Percentiles rank a stretch among this genome's conserved stretches.
These are phyloP conservation scores for Anodontia alba DNA, from an alignment of 2,888 invertebrate genomes.

Conservation along the genomic window DNA sequence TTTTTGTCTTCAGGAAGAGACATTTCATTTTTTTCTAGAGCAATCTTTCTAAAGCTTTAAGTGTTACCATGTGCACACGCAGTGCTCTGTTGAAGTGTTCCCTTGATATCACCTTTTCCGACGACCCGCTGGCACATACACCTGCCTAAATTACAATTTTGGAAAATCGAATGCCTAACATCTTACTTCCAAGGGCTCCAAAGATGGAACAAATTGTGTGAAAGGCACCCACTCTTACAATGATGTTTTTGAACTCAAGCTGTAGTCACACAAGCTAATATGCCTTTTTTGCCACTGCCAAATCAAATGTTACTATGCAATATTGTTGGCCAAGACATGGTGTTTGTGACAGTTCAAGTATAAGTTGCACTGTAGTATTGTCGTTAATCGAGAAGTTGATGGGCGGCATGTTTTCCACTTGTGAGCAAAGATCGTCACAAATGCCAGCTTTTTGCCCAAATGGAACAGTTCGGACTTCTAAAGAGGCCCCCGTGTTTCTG, in stretches of 20 bases:
- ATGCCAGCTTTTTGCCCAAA: conserved; percentile 38
- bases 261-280: conserved; percentile 37
- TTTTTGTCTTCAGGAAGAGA: no score
- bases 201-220: conserved; percentile 28
- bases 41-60: no score
- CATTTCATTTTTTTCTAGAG: no score
- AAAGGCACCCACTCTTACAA: conserved; percentile 15
- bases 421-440: neutral
- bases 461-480: conserved; percentile 1
- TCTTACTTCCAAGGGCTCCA: conserved; percentile 33
- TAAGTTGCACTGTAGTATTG: conserved; percentile 33
- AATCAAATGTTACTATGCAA: conserved; percentile 46
- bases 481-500: neutral
- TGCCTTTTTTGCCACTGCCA: conserved; percentile 47
- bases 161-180: conserved; percentile 36
- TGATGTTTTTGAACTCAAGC: conserved; percentile 6
- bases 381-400: conserved; percentile 19
- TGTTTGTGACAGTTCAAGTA: conserved; percentile 28
- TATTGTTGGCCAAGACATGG: conserved; percentile 34
- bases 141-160: conserved; percentile 21
- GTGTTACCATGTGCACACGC: neutral
- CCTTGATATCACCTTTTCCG: conserved; percentile 23
- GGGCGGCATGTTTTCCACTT: conserved; percentile 37
- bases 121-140: conserved; percentile 31
- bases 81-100: neutral